Conservation (phyloP, 2,113 vertebrate species). For the Suricata suricatta region DNA sequence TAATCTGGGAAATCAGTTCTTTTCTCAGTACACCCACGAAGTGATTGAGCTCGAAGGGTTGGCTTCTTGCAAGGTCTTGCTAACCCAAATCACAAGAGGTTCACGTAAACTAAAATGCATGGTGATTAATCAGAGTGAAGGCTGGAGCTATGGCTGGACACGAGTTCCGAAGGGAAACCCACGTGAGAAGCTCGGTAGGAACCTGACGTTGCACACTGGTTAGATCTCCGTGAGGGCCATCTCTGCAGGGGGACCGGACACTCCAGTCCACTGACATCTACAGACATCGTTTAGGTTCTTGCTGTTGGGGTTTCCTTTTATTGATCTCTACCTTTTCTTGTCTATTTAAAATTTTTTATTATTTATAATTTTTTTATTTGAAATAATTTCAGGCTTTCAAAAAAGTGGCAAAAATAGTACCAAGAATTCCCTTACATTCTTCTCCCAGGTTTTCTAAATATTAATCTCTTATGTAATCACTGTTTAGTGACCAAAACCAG, state of each 20-base stretch:
- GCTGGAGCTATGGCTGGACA: not conserved
- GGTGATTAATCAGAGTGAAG: not conserved
- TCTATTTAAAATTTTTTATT: not conserved
- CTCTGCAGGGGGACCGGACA: not conserved
- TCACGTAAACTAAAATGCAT: not conserved
- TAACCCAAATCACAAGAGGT: not conserved
- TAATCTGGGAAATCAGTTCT: not conserved
- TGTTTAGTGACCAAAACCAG: not conserved
- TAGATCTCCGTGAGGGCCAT: rapidly evolving
- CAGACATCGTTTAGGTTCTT: not conserved
- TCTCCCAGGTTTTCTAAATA: conserved; percentile 9
- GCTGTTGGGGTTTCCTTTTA: not conserved
- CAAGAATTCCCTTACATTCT: conserved; percentile 9
- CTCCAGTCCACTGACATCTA: not conserved
- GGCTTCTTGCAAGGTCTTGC: not conserved
- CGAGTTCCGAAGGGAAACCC: not conserved
- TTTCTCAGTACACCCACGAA: not conserved
- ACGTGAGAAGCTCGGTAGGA: not conserved
- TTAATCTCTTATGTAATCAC: not conserved
- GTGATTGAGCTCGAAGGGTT: not conserved
- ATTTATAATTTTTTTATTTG: conserved; percentile 25
- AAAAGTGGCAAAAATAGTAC: not conserved
- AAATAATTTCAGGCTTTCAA: conserved; percentile 37
- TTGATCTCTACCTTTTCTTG: not conserved
- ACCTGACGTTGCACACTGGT: rapidly evolving